phyloP scores from a whole-genome alignment of 2,113 vertebrate genomes.

The Coracopsis vasa region DNA sequence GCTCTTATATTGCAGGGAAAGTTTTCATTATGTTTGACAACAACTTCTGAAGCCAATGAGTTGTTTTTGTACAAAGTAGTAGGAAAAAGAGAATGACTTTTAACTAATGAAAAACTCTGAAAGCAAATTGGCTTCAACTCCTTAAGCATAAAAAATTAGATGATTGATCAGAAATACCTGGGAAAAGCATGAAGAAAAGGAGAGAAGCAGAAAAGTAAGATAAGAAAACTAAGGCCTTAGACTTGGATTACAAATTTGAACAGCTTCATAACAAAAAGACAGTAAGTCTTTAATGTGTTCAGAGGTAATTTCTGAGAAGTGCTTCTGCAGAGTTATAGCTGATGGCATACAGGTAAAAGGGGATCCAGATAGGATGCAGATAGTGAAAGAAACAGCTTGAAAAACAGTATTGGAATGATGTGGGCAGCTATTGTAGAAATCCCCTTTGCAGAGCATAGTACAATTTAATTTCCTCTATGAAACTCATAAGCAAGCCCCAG shows the following conservation, averaged over 20 bases:
- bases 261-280: neutral
- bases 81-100: neutral
- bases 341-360: neutral
- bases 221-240: neutral
- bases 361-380: neutral
- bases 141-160: neutral
- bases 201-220: neutral
- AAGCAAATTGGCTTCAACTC: neutral
- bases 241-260: neutral
- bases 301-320: neutral
- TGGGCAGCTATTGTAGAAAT: neutral
- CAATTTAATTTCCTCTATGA: neutral
- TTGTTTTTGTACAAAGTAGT: neutral
- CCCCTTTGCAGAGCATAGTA: neutral
- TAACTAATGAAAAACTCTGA: neutral
- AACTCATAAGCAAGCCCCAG: neutral
- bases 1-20: neutral
- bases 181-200: neutral
- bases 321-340: neutral
- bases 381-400: neutral
- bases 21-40: constrained; percentile 25
- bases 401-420: neutral
- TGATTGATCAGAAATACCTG: neutral
- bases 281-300: neutral
- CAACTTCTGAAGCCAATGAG: neutral